These are phyloP conservation scores for Rhabdornis inornatus DNA, from an alignment of 2,113 vertebrate genomes.

Conservation along the genomic window DNA sequence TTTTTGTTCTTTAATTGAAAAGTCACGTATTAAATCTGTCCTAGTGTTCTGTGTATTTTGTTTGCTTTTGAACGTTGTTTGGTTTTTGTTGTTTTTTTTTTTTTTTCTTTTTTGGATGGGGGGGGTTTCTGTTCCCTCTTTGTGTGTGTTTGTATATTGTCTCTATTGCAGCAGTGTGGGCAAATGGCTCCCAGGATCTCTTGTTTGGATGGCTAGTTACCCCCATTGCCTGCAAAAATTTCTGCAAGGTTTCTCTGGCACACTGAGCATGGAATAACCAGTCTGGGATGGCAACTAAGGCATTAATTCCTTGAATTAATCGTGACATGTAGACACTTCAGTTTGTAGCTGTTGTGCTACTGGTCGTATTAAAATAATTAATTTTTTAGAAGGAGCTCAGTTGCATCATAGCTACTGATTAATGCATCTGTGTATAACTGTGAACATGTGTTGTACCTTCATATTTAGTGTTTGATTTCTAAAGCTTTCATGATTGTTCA, in stretches of 20 bases:
- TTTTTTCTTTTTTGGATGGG: neutral
- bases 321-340: neutral
- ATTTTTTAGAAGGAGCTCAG: neutral
- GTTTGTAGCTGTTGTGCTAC: neutral
- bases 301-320: neutral
- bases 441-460: constrained; percentile 66
- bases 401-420: neutral
- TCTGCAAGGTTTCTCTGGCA: neutral
- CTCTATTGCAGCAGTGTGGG: neutral
- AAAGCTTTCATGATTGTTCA: constrained; percentile 90
- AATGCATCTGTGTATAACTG: constrained; percentile 35
- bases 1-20: constrained; percentile 13
- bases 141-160: neutral
- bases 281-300: neutral
- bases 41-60: neutral
- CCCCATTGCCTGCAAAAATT: neutral
- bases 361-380: neutral
- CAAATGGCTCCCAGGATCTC: neutral
- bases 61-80: neutral
- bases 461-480: constrained; percentile 75
- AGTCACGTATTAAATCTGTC: neutral
- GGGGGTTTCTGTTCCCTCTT: neutral
- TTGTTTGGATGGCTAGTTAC: neutral
- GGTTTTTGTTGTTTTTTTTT: neutral
- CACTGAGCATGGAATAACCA: neutral